A percentile compares a stretch with the other conserved stretches of the same genome.
Conservation (phyloP, 1,140 invertebrate species). For the Coboldia fuscipes region DNA sequence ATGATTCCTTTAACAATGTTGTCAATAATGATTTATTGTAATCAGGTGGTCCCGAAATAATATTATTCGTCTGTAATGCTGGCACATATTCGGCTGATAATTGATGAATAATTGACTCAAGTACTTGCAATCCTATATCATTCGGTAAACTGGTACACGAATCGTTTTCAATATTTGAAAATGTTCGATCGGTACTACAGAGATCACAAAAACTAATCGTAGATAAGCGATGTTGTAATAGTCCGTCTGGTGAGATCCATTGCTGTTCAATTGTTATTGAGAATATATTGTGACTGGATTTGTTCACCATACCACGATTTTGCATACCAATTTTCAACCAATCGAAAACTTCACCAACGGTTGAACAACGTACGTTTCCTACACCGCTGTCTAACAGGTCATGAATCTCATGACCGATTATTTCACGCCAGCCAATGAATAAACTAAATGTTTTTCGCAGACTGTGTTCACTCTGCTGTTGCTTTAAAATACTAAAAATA, state of each 20-base stretch:
- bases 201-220: slow-evolving; percentile 48
- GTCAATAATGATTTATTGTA: slow-evolving; percentile 41
- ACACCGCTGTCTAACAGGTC: slow-evolving; percentile 31
- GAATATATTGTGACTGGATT: slow-evolving; percentile 31
- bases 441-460: too few relatives aligned
- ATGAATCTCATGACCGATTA: slow-evolving; percentile 28
- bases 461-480: slow-evolving; percentile 28
- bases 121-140: slow-evolving; percentile 28
- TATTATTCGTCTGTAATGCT: slow-evolving; percentile 25
- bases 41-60: slow-evolving; percentile 11
- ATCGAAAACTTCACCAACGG: slow-evolving; percentile 28
- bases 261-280: slow-evolving; percentile 45
- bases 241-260: slow-evolving; percentile 27
- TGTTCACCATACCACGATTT: slow-evolving; percentile 12
- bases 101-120: slow-evolving; percentile 36
- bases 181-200: slow-evolving; percentile 30
- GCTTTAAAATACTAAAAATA: slow-evolving; percentile 40
- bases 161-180: slow-evolving; percentile 18
- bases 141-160: slow-evolving; percentile 21
- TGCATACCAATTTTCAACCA: slow-evolving; percentile 26
- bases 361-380: slow-evolving; percentile 27
- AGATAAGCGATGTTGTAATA: slow-evolving; percentile 30
- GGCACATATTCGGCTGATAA: slow-evolving; percentile 30
- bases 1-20: slow-evolving; percentile 40
- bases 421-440: slow-evolving; percentile 41